phyloP scores from a whole-genome alignment of 2,888 invertebrate genomes.

The Ecdyonurus torrentis region DNA sequence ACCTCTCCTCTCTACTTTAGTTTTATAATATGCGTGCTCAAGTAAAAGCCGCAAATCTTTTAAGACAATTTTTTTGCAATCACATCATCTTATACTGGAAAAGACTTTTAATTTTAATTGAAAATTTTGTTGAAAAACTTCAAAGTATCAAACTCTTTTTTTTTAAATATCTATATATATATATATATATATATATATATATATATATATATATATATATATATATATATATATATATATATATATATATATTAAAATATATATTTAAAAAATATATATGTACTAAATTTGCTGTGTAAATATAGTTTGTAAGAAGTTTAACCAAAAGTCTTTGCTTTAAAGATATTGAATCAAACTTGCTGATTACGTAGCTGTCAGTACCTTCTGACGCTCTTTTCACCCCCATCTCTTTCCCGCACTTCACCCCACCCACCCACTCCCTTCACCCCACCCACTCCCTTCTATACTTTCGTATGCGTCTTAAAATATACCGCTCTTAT shows the following conservation, averaged over 20 bases:
- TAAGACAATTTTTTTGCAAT: background rate
- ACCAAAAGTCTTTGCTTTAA: background rate
- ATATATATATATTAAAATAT: too few relatives aligned
- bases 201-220: too few relatives aligned
- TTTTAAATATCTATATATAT: background rate
- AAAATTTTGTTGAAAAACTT: background rate
- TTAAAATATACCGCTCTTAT: background rate
- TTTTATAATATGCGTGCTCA: too few relatives aligned
- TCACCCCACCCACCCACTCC: slow-evolving; percentile 9
- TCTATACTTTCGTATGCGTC: too few relatives aligned
- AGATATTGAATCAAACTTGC: background rate
- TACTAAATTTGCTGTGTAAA: too few relatives aligned
- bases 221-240: too few relatives aligned
- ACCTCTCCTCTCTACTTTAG: too few relatives aligned
- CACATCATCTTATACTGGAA: background rate
- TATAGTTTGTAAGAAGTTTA: background rate
- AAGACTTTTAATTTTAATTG: background rate
- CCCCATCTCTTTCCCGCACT: slow-evolving; percentile 13
- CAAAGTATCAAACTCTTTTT: background rate
- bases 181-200: too few relatives aligned
- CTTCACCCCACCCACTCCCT: slow-evolving; percentile 8
- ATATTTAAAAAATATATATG: too few relatives aligned
- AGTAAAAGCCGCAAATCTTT: background rate
- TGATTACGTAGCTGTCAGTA: background rate
- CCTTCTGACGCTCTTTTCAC: slow-evolving; percentile 6